Conservation (phyloP, 92 coral and sea anemone genomes). For the Epizoanthus illoricatus region DNA sequence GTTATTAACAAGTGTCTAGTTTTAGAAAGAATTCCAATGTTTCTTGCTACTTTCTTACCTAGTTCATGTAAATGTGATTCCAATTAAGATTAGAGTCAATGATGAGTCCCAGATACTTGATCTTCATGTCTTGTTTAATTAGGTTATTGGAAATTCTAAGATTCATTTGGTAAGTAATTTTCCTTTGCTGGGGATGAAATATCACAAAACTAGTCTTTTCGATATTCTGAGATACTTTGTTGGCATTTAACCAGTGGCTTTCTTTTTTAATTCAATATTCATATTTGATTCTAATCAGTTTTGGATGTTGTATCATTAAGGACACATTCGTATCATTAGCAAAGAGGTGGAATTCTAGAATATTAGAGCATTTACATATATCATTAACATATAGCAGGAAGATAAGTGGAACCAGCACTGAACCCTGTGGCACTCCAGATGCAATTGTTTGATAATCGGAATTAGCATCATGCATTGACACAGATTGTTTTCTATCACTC, state of each 20-base stretch:
- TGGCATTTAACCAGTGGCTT: constrained; percentile 11
- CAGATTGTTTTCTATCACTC: neutral
- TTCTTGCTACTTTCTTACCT: constrained; percentile 26
- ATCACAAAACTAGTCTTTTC: constrained; percentile 12
- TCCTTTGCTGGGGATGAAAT: neutral
- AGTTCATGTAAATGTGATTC: constrained; percentile 28
- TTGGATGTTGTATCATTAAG: constrained; percentile 8
- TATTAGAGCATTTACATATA: constrained; percentile 16
- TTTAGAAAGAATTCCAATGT: constrained; percentile 29
- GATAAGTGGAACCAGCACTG: neutral
- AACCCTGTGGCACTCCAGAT: neutral
- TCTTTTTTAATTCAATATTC: constrained; percentile 6
- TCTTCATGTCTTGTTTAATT: constrained; percentile 15
- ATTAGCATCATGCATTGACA: constrained; percentile 19
- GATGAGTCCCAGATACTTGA: constrained; percentile 17
- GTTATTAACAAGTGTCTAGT: neutral
- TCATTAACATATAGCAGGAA: neutral
- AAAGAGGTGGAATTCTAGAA: constrained; percentile 29
- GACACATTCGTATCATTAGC: constrained; percentile 8
- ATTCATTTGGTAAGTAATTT: constrained; percentile 16
- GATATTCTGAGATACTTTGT: constrained; percentile 21
- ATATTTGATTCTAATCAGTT: neutral
- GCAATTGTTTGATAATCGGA: constrained; percentile 24
- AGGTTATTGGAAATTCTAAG: constrained; percentile 7
- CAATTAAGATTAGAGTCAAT: constrained; percentile 13